Evolutionary conservation across 2,113 vertebrate genomes (phyloP), one percentile per base, ranked within the genome.

Genomic region (Nothocercus nigrocapillus): DNA sequence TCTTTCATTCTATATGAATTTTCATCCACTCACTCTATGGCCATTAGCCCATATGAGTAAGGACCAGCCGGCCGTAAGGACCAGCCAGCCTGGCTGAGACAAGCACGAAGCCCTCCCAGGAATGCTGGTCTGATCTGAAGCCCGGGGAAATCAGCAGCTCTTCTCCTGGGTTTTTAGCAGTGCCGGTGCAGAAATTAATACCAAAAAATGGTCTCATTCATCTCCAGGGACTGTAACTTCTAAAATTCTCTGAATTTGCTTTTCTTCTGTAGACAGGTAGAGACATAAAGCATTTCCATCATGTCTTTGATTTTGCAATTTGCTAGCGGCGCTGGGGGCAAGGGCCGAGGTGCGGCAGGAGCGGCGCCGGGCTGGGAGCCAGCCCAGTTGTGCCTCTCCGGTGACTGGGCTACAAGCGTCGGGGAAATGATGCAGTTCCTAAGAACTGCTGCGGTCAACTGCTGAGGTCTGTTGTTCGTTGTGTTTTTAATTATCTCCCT

Each of bases 401-500:
- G 63, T 62, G 62, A 80, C 42, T 20, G 38, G 38, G 59, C 18
- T 36, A 1, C 42, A 27, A 85, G 25, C 19, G 27, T 61, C 47
- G 10, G 93, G 85, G 72, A 94, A 95, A 88, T 83, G 3, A 83
- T 59, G 88, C 45, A 8, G 63, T 30, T 91, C 72, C 82, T 6
- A 42, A 82, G 75, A 83, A 59, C 54, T 74, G 85, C 94, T 91
- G 90, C 85, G 85, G 90, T 85, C 85, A 91, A 74, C 88, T 74
- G 85, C 67, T 77, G 88, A 93, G 91, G 77, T 77, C 68, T 83
- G 88, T 30, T 82, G 44, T 73, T 80, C 47, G 47, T 1, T 49
- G 47, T n/a, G 11, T 38, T 96, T 89, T 88, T 18, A 58, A 79
- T 36, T 21, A 66, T 80, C 91, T 90, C 82, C 75, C 34, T 61